Conservation (phyloP, 2,888 invertebrate species). For the Norana najaformis region DNA sequence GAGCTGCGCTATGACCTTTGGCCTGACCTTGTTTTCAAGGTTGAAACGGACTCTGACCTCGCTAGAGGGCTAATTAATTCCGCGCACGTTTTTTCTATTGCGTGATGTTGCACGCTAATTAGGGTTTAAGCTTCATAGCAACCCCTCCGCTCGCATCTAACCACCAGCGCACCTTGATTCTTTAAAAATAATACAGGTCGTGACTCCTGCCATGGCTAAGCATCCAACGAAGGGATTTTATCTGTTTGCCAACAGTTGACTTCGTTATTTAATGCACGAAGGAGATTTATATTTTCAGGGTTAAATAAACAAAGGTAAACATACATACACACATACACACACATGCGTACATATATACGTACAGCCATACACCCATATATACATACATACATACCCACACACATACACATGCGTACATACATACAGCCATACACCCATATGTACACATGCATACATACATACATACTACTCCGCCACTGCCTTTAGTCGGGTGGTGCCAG, state of each 20-base stretch:
- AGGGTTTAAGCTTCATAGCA: too few relatives aligned
- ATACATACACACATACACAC: not conserved
- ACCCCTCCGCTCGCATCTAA: too few relatives aligned
- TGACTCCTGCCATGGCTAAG: too few relatives aligned
- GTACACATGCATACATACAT: not conserved
- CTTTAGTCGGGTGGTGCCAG: too few relatives aligned
- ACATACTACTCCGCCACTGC: too few relatives aligned
- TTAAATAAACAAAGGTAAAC: too few relatives aligned
- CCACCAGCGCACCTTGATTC: too few relatives aligned
- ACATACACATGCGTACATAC: conserved; percentile 29
- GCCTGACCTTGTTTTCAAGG: not conserved
- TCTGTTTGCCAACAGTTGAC: not conserved
- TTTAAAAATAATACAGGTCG: too few relatives aligned
- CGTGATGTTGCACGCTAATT: not conserved
- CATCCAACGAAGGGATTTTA: not conserved
- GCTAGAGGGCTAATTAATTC: not conserved
- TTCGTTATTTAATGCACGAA: too few relatives aligned
- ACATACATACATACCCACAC: conserved; percentile 32
- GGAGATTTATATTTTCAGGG: too few relatives aligned
- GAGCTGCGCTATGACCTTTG: not conserved
- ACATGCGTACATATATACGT: too few relatives aligned
- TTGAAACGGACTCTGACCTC: not conserved
- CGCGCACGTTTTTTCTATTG: not conserved
- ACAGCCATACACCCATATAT: conserved; percentile 24
- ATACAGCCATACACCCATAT: conserved; percentile 27